Base-by-base conservation (phyloP, 2,113 vertebrate genomes). In the Neomonachus schauinslandi region DNA sequence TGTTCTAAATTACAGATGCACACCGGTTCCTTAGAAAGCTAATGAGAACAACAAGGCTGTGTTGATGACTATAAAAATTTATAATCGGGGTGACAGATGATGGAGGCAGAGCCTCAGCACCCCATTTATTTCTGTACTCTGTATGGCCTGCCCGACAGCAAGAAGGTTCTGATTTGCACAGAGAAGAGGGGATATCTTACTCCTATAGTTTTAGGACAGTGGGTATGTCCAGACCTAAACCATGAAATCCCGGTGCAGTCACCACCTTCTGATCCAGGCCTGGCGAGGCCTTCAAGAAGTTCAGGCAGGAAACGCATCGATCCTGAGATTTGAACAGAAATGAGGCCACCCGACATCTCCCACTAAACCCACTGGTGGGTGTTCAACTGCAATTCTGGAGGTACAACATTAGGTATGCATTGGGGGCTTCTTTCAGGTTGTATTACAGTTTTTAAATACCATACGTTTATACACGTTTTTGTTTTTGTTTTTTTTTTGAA, bases 401-500 rank as follows among this genome's bases (percentile, higher is more conserved):
- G 22, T 57, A 92, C 89, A 39, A 67, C 26, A 83, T 49, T 63
- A 72, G 49, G 39, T 69, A 39, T 84, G 15, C 53, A 22, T 81
- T 67, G 93, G n/a, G 36, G 42, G 18, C 53, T 67, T 55, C 77
- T 69, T 71, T 72, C 4, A 1, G 22, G 36, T 87, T 51, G 72
- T 57, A 94, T 65, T 72, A 76, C 69, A 85, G 61, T 90, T 96
- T 84, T 22, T 59, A 91, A 95, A 86, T 85, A 83, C 55, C 36
- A 39, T 36, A 36, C 53, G 81, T 89, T 55, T 83, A 87, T 80
- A 90, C 31, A 89, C 11, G n/a, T n/a, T n/a, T n/a, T n/a, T n/a
- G n/a, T n/a, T n/a, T n/a, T n/a, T n/a, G n/a, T n/a, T 31, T 11
- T 65, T 65, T 88, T 83, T 91, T 63, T 63, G 15, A 67, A 88